Evolutionary conservation across 2,113 vertebrate genomes (phyloP).

Genomic region (Rhineura floridana): DNA sequence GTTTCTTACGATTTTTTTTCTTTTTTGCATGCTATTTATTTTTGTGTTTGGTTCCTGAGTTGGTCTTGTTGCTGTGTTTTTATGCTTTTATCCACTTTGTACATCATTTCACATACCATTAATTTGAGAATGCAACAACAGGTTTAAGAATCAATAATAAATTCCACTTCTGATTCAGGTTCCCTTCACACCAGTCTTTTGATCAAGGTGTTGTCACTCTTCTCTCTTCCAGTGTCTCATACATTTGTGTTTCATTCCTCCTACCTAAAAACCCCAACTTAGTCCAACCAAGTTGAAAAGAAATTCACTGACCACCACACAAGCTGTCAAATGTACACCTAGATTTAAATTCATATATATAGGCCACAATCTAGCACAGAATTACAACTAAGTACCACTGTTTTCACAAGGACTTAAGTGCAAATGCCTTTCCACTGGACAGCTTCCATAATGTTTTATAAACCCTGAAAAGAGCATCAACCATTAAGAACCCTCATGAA

Average conservation of each 20-base stretch:
- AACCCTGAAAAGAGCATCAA: not conserved
- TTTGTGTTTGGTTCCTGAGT: not conserved
- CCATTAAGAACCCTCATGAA: not conserved
- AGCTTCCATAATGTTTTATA: not conserved
- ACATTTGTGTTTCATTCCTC: not conserved
- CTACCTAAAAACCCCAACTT: not conserved
- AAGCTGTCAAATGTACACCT: not conserved
- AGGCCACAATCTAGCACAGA: not conserved
- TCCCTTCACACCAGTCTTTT: not conserved
- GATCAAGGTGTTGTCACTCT: not conserved
- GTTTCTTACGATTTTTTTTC: not conserved
- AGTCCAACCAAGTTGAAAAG: not conserved
- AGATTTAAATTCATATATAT: not conserved
- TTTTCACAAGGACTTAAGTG: not conserved
- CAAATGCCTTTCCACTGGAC: not conserved
- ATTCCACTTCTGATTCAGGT: not conserved
- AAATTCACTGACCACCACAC: too few relatives aligned
- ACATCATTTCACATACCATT: not conserved
- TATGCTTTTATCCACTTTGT: not conserved
- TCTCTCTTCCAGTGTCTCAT: not conserved
- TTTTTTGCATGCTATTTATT: not conserved
- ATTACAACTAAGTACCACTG: not conserved
- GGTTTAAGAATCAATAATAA: not conserved
- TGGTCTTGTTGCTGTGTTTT: not conserved
- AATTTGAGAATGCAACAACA: not conserved